These are phyloP conservation scores for Hydractinia symbiolongicarpus DNA, from an alignment of 30 jellyfish, hydroid and myxozoan genomes.

Conservation along the genomic window DNA sequence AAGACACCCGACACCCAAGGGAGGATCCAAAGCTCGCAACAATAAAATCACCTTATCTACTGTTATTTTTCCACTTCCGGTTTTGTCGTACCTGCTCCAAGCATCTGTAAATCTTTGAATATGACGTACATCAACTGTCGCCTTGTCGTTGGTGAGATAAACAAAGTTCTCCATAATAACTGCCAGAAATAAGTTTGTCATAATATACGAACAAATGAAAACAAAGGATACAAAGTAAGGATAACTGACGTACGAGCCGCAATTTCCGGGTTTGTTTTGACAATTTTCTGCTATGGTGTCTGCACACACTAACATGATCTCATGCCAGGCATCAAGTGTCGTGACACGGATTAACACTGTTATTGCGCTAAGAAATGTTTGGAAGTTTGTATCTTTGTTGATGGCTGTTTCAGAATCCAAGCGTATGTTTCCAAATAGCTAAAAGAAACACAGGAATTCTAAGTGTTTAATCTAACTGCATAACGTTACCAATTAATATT, in stretches of 20 bases:
- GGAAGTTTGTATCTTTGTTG: conserved; percentile 40
- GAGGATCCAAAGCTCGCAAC: conserved; percentile 58
- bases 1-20: conserved; percentile 69
- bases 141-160: conserved; percentile 61
- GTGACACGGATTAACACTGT: conserved; percentile 58
- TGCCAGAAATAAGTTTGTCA: conserved; percentile 72
- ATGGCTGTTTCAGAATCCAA: conserved; percentile 2
- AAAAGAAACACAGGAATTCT: neutral
- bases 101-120: conserved; percentile 36
- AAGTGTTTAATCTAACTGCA: no score
- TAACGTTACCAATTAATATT: no score
- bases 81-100: conserved; percentile 41
- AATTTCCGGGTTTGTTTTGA: conserved; percentile 32
- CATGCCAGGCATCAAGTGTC: conserved; percentile 79
- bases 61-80: conserved; percentile 28
- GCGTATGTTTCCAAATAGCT: conserved; percentile 22
- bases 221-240: conserved; percentile 63
- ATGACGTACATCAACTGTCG: conserved; percentile 54
- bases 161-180: conserved; percentile 80
- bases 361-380: conserved; percentile 45
- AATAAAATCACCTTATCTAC: conserved; percentile 20
- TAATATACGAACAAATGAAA: conserved; percentile 54
- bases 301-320: conserved; percentile 57
- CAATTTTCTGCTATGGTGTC: conserved; percentile 49
- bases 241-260: conserved; percentile 57